A percentile compares a stretch with the other conserved stretches of the same genome.
Conservation (phyloP, 2,888 invertebrate genomes). For the Sarcophaga variegata region DNA sequence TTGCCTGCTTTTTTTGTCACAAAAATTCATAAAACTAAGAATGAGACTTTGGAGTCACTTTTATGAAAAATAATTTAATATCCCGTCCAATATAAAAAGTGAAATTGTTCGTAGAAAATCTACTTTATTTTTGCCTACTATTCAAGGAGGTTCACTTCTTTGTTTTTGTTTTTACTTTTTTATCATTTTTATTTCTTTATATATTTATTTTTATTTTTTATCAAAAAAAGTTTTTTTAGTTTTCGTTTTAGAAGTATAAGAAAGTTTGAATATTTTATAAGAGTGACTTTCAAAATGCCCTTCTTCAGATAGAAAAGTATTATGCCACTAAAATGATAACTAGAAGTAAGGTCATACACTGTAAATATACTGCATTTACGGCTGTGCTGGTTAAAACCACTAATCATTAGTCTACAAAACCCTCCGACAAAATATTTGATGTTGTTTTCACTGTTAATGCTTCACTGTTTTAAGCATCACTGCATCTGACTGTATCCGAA, state of each 20-base stretch:
- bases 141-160: conserved; percentile 28
- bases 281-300: neutral
- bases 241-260: neutral
- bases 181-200: neutral
- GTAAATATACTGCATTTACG: too few species aligned
- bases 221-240: neutral
- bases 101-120: conserved; percentile 65
- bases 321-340: too few species aligned
- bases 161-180: neutral
- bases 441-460: too few species aligned
- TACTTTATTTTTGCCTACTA: conserved; percentile 60
- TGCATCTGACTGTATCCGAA: too few species aligned
- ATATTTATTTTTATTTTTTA: too few species aligned
- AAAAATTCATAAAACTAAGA: conserved; percentile 48
- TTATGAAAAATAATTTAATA: conserved; percentile 59
- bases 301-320: neutral
- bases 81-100: conserved; percentile 49
- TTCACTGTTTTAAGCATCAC: too few species aligned
- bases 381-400: too few species aligned
- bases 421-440: too few species aligned
- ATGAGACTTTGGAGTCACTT: conserved; percentile 52
- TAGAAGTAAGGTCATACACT: too few species aligned
- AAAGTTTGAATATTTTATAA: conserved; percentile 14
- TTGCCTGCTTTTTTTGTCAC: neutral
- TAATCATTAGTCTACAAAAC: too few species aligned